A percentile compares a stretch with the other conserved stretches of the same genome.
Conservation (phyloP, 2,113 vertebrate species). For the Melanostigma gelatinosum region DNA sequence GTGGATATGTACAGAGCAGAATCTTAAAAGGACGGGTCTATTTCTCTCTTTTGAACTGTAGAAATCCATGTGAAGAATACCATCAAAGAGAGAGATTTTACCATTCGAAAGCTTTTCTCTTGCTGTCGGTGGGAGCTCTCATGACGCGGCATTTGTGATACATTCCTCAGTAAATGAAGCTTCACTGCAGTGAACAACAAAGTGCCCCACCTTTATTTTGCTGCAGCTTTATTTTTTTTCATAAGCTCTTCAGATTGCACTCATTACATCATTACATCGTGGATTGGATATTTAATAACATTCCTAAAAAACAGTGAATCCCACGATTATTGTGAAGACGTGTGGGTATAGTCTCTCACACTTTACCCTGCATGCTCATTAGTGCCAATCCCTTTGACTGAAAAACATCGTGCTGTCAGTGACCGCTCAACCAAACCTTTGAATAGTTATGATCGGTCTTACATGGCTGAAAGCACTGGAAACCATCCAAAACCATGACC, state of each 20-base stretch:
- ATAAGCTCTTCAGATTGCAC: constrained; percentile 6
- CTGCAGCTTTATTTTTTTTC: constrained; percentile 28
- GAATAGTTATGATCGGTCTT: constrained; percentile 38
- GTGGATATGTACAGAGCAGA: not conserved
- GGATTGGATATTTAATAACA: constrained; percentile 9
- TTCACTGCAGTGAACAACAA: constrained; percentile 21
- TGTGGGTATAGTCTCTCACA: constrained; percentile 25
- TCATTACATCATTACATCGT: not conserved
- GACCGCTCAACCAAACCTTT: constrained; percentile 22
- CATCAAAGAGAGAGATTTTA: not conserved
- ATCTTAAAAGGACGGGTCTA: rapidly evolving
- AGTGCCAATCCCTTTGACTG: constrained; percentile 37
- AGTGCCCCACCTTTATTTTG: constrained; percentile 33
- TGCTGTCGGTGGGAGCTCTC: not conserved
- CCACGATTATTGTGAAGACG: not conserved
- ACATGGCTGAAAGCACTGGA: constrained; percentile 43
- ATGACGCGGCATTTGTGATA: constrained; percentile 31
- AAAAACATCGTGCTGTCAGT: constrained; percentile 43
- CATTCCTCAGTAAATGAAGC: constrained; percentile 41
- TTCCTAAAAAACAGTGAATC: constrained; percentile 8
- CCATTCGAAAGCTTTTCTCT: not conserved
- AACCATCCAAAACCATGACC: constrained; percentile 16
- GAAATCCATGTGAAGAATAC: not conserved
- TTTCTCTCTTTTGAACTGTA: not conserved
- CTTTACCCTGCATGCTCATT: not conserved